Evolutionary conservation across 2,888 invertebrate species (phyloP), one percentile per base, ranked within the genome.

Genomic region (Chloroclystis v-ata): DNA sequence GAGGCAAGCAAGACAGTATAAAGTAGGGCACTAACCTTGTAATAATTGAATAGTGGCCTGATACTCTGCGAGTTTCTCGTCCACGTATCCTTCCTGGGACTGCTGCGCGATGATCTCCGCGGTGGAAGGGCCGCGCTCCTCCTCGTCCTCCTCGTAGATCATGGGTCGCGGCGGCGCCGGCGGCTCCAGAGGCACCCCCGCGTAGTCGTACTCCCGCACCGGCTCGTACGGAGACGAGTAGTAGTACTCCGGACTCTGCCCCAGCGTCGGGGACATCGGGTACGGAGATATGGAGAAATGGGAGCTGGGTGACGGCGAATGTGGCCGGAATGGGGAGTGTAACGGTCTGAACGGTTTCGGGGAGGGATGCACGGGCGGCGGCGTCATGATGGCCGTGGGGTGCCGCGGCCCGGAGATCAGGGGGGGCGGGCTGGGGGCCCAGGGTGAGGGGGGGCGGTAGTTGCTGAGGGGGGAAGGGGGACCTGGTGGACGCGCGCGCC

Each of bases 41-140:
- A 97, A 88, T 75, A 95, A 92, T 69, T 94, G 93, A 80, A 97
- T 97, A 25, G 97, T 97, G 56, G 95, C 93, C 82, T 97, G 96
- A 78, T 97, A 97, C 86, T 97, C 96, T 41, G 96, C 95, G 67
- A 97, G 90, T 79, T 95, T 95, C 83, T 97, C 97, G 75, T 97
- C 97, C 57, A 97, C 92, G 78, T 97, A 97, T 83, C 97, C 97
- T 82, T 97, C 97, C 86, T 97, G 97, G 50, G 95, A 95, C 84
- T 97, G 97, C 76, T 93, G 94, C 54, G 96, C 96, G 65, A 97
- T 96, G 65, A 96, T 96, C 81, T 96, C 96, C 37, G 96, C 96
- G 11, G 96, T 96, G 49, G 95, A 94, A 7, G 94, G 95, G 33
- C 95, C 95, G 60, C 92, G 89, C 57, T 93, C 92, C 71, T 93